phyloP scores from a whole-genome alignment of 2,888 invertebrate genomes.

The Heteromyza rotundicornis region DNA sequence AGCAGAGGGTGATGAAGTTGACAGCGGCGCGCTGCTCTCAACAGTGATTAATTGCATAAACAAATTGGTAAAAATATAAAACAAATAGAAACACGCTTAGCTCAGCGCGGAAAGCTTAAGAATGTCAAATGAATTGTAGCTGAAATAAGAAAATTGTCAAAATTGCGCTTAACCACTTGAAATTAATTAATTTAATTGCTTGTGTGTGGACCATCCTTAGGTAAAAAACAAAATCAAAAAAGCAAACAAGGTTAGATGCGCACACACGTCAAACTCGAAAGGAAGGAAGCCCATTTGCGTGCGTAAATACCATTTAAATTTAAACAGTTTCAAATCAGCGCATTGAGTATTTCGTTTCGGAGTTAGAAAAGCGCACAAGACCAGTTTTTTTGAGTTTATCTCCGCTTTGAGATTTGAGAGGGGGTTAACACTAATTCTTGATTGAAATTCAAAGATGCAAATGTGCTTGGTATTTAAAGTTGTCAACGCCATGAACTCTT shows the following conservation, averaged over 20 bases:
- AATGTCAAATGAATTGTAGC: neutral
- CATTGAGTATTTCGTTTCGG: neutral
- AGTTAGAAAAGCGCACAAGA: neutral
- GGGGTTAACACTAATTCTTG: conserved; percentile 22
- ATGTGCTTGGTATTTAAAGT: no score
- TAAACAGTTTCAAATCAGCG: neutral
- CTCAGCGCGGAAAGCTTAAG: neutral
- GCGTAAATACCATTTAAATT: neutral
- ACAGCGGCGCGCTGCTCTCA: no score
- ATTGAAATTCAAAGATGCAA: conserved; percentile 41
- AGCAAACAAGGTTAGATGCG: neutral
- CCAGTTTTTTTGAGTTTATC: neutral
- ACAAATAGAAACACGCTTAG: neutral
- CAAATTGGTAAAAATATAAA: neutral
- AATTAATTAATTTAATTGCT: no score
- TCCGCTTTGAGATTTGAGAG: neutral
- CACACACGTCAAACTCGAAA: neutral
- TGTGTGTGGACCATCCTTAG: neutral
- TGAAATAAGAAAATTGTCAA: neutral
- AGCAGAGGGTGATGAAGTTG: no score
- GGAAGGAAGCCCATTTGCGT: neutral
- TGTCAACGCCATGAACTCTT: no score
- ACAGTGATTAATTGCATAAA: no score
- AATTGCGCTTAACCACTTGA: no score
- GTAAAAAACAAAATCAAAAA: neutral